These are phyloP conservation scores for Lepus timidus DNA, from an alignment of 2,113 vertebrate species.

Conservation along the genomic window DNA sequence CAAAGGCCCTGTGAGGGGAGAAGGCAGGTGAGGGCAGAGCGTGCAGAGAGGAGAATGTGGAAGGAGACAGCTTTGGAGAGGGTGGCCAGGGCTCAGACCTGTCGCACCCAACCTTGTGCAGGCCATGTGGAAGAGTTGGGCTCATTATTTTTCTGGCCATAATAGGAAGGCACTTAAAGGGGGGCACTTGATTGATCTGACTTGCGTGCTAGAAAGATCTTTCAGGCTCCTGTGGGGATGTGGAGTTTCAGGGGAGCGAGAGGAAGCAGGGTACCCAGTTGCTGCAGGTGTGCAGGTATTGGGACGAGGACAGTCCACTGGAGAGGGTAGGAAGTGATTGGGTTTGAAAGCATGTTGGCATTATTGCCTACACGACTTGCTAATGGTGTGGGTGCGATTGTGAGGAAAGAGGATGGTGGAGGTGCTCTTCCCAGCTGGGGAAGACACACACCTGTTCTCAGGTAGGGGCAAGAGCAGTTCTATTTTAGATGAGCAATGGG, in stretches of 20 bases:
- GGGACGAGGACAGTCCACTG: neutral
- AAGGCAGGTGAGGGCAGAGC: neutral
- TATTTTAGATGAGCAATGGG: neutral
- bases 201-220: neutral
- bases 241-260: neutral
- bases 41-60: neutral
- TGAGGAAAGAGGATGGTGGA: neutral
- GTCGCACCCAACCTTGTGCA: neutral
- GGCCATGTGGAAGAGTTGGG: neutral
- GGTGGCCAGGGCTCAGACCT: neutral
- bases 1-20: neutral
- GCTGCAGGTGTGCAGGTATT: neutral
- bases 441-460: neutral
- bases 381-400: neutral
- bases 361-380: neutral
- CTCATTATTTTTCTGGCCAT: neutral
- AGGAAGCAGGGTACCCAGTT: neutral
- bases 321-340: neutral
- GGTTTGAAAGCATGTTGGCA: conserved; percentile 1
- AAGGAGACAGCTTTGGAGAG: neutral
- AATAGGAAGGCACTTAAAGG: neutral
- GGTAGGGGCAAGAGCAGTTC: neutral
- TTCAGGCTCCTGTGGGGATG: neutral
- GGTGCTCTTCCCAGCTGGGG: neutral
- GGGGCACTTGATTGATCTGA: neutral